These are phyloP conservation scores for Cremastobaeus sp. DNA, from an alignment of 2,888 invertebrate species.

Conservation along the genomic window DNA sequence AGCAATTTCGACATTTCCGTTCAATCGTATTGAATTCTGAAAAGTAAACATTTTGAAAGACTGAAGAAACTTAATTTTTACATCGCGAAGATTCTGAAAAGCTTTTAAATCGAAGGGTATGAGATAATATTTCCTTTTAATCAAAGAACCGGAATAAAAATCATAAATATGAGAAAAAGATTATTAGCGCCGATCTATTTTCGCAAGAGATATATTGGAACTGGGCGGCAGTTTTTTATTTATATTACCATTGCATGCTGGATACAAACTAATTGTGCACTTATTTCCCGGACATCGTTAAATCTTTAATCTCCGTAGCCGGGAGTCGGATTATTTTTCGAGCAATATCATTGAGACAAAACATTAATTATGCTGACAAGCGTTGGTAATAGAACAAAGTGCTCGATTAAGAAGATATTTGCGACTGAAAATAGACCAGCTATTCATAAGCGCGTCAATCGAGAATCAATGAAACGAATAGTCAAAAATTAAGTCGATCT, in stretches of 20 bases:
- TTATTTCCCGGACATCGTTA: slow-evolving; percentile 12
- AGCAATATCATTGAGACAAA: not conserved
- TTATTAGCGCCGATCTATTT: no score
- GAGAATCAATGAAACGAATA: slow-evolving; percentile 7
- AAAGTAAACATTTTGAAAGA: no score
- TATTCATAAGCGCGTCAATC: not conserved
- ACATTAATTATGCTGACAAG: not conserved
- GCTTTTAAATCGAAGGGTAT: no score
- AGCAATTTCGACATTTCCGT: no score
- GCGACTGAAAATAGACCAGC: not conserved
- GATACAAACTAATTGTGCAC: not conserved
- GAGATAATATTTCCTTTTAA: no score
- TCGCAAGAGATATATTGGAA: no score
- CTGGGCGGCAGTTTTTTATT: not conserved
- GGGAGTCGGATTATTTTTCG: slow-evolving; percentile 11
- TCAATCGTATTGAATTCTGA: no score
- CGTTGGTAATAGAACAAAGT: not conserved
- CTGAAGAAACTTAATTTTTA: no score
- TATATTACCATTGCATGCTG: slow-evolving; percentile 6
- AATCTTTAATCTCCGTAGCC: slow-evolving; percentile 4
- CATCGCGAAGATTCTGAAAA: no score
- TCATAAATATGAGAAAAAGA: no score
- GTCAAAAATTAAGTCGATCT: slow-evolving; percentile 4
- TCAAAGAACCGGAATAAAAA: no score
- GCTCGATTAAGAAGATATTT: slow-evolving; percentile 1